Conservation (phyloP, 2,888 invertebrate genomes). For the Pycnomerus fuliginosus region DNA sequence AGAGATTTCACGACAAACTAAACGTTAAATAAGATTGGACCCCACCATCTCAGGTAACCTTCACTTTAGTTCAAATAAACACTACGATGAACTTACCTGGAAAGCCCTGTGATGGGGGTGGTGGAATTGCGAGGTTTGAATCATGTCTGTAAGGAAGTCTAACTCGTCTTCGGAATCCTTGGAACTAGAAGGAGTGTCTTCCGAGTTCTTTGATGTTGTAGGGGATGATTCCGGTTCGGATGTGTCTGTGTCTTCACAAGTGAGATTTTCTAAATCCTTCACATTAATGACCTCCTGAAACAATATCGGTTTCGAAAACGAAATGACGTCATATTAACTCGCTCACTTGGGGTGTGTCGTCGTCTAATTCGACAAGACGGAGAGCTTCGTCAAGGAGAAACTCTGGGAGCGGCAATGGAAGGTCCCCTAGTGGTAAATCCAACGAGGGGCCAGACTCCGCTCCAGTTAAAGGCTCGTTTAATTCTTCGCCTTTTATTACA, state of each 20-base stretch:
- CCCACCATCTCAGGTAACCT: conserved; percentile 17
- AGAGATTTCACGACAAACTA: conserved; percentile 13
- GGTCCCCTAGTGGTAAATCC: conserved; percentile 60
- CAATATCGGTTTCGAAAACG: conserved; percentile 1
- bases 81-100: conserved; percentile 61
- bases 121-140: conserved; percentile 65
- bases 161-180: conserved; percentile 52
- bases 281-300: conserved; percentile 42
- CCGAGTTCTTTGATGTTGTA: conserved; percentile 30
- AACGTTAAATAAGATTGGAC: no score
- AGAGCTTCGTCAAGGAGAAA: conserved; percentile 73
- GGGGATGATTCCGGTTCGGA: conserved; percentile 33
- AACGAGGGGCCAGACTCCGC: conserved; percentile 53
- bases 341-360: conserved; percentile 56
- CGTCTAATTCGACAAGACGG: conserved; percentile 71
- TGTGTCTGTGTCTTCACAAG: conserved; percentile 16
- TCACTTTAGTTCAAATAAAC: conserved; percentile 15
- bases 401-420: conserved; percentile 57
- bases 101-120: conserved; percentile 65
- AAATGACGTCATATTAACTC: not conserved
- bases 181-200: conserved; percentile 27
- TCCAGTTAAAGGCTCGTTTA: conserved; percentile 39
- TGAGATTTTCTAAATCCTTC: conserved; percentile 44
- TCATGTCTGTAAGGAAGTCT: conserved; percentile 60
- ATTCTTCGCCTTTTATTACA: conserved; percentile 55